Base-by-base conservation (phyloP, 2,113 vertebrate genomes). In the Halichoeres trimaculatus region DNA sequence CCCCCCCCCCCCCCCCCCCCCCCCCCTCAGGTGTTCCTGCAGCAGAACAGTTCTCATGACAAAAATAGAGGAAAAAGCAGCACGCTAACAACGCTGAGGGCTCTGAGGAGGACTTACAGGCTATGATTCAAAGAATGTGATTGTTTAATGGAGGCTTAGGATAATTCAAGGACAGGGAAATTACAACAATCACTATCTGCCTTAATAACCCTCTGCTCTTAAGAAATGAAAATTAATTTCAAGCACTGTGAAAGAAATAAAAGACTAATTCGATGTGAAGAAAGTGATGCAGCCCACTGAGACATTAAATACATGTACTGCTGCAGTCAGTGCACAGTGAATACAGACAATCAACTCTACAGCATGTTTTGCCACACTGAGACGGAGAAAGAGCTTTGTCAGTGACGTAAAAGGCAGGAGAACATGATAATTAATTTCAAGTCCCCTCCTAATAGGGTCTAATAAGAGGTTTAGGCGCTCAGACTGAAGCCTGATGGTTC, bases 401-500 rank as follows among this genome's bases (percentile, higher is more conserved):
- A n/a, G 38, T 48, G 68, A 73, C 45, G 24, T 43, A 73, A 58
- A 73, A 71, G 23, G 66, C 57, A 48, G 61, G 36, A 22, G 60
- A 84, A 70, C 43, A 63, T 24, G 70, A 70, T 67, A 38, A 85
- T 90, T 85, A 79, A 76, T 88, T 83, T 85, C 34, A 50, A 87
- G 78, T 80, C 63, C 40, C 62, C 64, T 51, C 53, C 67, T 88
- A 91, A 90, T 85, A 69, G 72, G 64, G 71, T 83, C 79, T 91
- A 91, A 92, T 79, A 81, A 84, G 80, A 70, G 81, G 70, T 83
- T 90, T 74, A 77, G 67, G 66, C 52, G 17, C 70, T 85, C 53
- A 81, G 51, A 80, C 56, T 8, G 64, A 77, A 35, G 74, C 70
- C 62, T 74, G 80, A 84, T 70, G 59, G 73, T 48, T 81, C 70